A percentile compares a stretch with the other conserved stretches of the same genome.
Conservation (phyloP, 2,797 vertebrate species). For the Brachymystax lenok region DNA sequence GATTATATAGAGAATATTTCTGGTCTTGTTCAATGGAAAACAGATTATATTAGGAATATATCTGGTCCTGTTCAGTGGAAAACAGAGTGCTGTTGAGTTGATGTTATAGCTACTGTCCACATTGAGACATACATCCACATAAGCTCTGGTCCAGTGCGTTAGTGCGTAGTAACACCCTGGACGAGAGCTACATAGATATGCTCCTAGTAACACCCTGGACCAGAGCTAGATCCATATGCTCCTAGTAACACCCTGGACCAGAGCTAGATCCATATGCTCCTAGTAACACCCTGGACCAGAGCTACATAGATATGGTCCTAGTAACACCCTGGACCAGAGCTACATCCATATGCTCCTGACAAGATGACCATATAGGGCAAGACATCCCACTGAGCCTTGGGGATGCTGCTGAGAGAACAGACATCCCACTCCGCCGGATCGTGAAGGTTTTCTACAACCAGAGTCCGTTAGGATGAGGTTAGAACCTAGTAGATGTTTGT, state of each 20-base stretch:
- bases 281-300: not conserved
- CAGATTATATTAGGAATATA: no score
- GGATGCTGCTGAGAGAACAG: conserved; percentile 72
- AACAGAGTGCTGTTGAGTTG: not conserved
- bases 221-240: no score
- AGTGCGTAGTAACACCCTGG: not conserved
- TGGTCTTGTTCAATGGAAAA: no score
- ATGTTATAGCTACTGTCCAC: not conserved
- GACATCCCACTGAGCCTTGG: conserved; percentile 68
- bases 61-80: not conserved
- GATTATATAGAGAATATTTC: no score
- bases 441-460: conserved; percentile 39
- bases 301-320: not conserved
- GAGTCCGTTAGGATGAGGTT: conserved; percentile 54
- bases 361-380: not conserved
- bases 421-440: no score
- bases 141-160: not conserved
- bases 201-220: not conserved
- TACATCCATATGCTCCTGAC: not conserved
- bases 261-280: not conserved
- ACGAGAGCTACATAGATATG: no score
- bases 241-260: not conserved
- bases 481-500: not conserved
- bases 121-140: not conserved
- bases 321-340: not conserved